Conservation (phyloP, 2,113 vertebrate genomes). For the Crocuta crocuta region DNA sequence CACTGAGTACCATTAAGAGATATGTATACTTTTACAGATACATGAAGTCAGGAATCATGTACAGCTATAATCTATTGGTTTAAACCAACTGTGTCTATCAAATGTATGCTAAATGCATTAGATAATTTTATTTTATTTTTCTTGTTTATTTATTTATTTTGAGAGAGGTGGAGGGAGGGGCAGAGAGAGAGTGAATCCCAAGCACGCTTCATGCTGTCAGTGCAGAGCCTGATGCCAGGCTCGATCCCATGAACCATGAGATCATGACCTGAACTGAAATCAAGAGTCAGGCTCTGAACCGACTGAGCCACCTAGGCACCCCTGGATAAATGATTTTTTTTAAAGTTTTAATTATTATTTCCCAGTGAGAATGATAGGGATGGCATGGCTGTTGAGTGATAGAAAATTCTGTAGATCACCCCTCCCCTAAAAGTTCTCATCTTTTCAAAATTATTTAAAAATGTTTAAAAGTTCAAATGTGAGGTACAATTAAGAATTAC, state of each 20-base stretch:
- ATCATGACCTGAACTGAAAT: too few species aligned
- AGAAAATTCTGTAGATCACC: not conserved
- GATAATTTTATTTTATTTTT: not conserved
- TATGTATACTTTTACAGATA: not conserved
- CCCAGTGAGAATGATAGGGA: not conserved
- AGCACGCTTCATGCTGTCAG: too few species aligned
- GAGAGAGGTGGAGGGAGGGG: too few species aligned
- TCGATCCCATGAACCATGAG: too few species aligned
- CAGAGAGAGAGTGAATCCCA: too few species aligned
- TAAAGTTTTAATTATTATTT: not conserved
- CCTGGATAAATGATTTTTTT: not conserved
- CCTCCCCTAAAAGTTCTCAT: not conserved
- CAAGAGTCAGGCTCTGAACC: too few species aligned
- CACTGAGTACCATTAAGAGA: not conserved
- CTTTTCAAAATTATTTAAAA: not conserved
- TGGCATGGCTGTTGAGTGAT: not conserved
- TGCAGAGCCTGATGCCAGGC: too few species aligned
- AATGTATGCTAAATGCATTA: not conserved
- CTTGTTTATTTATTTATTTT: too few species aligned
- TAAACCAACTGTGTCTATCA: not conserved
- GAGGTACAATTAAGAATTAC: not conserved
- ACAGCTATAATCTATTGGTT: not conserved
- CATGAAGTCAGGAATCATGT: not conserved
- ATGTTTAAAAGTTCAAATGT: constrained; percentile 16
- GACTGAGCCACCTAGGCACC: too few species aligned